Percentiles rank a stretch among this genome's conserved stretches.
Evolutionary conservation across 2,797 vertebrate genomes (phyloP).

Genomic region (Mionectes olivaceus): DNA sequence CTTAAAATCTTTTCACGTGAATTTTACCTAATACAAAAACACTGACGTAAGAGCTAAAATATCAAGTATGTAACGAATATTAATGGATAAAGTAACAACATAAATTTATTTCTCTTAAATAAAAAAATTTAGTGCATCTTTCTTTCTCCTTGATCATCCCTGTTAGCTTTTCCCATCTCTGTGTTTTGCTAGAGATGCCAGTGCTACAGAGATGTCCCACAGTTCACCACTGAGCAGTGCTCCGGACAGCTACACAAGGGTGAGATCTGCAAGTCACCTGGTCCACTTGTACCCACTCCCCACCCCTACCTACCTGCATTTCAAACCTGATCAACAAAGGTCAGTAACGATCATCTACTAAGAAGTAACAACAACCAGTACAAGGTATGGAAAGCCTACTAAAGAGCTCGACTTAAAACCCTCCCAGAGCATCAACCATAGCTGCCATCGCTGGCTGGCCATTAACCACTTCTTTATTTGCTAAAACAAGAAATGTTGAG

Average conservation of each 20-base stretch:
- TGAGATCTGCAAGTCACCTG: conserved; percentile 46
- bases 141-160: conserved; percentile 65
- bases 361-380: conserved; percentile 15
- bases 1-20: conserved; percentile 23
- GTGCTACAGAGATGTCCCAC: conserved; percentile 23
- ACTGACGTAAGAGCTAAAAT: conserved; percentile 56
- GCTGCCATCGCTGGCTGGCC: conserved; percentile 51
- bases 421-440: conserved; percentile 51
- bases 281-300: conserved; percentile 12
- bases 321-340: conserved; percentile 37
- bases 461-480: conserved; percentile 52
- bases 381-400: not conserved
- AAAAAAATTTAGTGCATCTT: conserved; percentile 75
- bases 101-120: conserved; percentile 60
- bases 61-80: conserved; percentile 55
- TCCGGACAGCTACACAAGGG: not conserved
- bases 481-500: conserved; percentile 61
- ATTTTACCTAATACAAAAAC: conserved; percentile 62
- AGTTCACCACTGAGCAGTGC: conserved; percentile 10
- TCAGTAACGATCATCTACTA: conserved; percentile 43
- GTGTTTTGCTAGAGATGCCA: conserved; percentile 44
- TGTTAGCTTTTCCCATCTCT: conserved; percentile 53
- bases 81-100: conserved; percentile 66
- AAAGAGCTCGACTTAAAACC: conserved; percentile 37
- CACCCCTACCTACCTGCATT: conserved; percentile 44